Evolutionary conservation across 2,113 vertebrate species (phyloP).

Genomic region (Toxotes chatareus): DNA sequence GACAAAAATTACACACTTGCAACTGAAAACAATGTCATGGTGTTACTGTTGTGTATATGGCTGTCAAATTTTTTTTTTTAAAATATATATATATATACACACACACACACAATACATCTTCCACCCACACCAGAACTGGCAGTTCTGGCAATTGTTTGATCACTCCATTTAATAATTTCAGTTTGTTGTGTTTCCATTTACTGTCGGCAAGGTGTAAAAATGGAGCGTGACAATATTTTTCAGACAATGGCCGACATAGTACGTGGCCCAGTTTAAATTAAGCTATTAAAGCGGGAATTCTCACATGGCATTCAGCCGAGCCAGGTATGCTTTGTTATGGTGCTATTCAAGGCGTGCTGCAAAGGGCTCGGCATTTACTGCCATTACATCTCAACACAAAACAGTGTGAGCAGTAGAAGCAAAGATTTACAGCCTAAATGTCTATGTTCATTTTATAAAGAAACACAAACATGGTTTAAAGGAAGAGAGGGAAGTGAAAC

Average conservation of each 20-base stretch:
- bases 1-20: constrained; percentile 4
- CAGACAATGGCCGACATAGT: not conserved
- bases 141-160: too few relatives aligned
- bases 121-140: constrained; percentile 18
- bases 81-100: not conserved
- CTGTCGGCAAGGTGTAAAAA: constrained; percentile 14
- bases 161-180: constrained; percentile 24
- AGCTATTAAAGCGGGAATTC: constrained; percentile 19
- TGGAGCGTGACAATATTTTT: not conserved
- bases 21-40: not conserved
- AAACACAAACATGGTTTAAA: not conserved
- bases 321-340: constrained; percentile 22
- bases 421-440: constrained; percentile 2
- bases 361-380: constrained; percentile 66
- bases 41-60: not conserved
- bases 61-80: too few relatives aligned
- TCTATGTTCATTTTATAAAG: constrained; percentile 7
- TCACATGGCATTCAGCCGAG: constrained; percentile 2
- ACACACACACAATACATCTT: not conserved
- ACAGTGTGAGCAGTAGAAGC: constrained; percentile 22
- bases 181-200: not conserved
- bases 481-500: not conserved
- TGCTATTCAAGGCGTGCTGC: constrained; percentile 9
- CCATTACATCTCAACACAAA: constrained; percentile 30
- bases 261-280: not conserved